These are phyloP conservation scores for Drosophila pachea DNA, from an alignment of 1,140 invertebrate species.

Conservation along the genomic window DNA sequence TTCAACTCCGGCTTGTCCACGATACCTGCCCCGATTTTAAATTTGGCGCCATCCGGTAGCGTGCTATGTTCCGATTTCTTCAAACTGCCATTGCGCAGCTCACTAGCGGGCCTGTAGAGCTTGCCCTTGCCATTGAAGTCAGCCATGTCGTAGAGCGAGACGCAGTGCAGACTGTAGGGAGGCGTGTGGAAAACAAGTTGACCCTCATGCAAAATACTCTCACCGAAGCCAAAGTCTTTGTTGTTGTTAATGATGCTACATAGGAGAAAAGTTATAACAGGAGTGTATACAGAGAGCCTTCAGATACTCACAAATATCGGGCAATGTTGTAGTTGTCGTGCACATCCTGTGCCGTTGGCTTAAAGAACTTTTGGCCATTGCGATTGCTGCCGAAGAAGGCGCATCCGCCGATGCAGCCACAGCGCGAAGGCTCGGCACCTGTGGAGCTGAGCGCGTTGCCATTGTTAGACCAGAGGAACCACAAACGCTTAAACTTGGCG, in stretches of 20 bases:
- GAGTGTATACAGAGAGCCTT: neutral
- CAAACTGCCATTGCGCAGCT: conserved; percentile 68
- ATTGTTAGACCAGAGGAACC: conserved; percentile 94
- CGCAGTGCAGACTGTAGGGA: conserved; percentile 88
- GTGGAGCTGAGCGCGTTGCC: conserved; percentile 69
- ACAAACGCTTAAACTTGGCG: conserved; percentile 90
- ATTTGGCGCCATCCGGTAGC: conserved; percentile 61
- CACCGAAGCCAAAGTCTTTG: conserved; percentile 90
- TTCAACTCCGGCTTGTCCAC: conserved; percentile 68
- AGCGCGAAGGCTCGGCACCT: conserved; percentile 81
- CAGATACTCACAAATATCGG: conserved; percentile 82
- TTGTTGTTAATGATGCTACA: conserved; percentile 78
- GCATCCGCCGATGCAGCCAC: conserved; percentile 97
- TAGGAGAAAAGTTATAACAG: neutral
- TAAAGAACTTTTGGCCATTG: conserved; percentile 93
- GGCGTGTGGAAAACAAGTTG: conserved; percentile 95
- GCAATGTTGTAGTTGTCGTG: conserved; percentile 91
- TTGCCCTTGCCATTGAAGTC: conserved; percentile 76
- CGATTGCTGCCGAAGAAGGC: conserved; percentile 94
- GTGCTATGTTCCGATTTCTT: conserved; percentile 68
- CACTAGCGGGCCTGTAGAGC: conserved; percentile 60
- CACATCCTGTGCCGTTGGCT: conserved; percentile 88
- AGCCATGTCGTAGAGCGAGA: conserved; percentile 86
- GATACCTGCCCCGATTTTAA: conserved; percentile 62
- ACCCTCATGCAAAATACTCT: conserved; percentile 93